These are phyloP conservation scores for Chinchilla lanigera DNA, from an alignment of 2,113 vertebrate genomes.

Conservation along the genomic window DNA sequence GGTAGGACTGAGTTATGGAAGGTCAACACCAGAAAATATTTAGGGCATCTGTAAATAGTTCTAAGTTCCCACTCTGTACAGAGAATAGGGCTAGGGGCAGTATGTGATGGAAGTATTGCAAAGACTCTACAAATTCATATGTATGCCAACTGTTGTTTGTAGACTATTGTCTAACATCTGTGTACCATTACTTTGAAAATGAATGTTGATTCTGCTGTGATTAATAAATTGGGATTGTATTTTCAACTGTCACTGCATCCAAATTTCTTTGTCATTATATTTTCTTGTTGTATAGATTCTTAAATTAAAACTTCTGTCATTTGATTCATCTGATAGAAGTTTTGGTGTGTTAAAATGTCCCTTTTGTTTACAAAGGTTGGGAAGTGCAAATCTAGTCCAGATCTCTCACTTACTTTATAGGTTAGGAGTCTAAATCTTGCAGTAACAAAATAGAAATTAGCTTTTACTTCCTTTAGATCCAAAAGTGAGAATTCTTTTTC, in stretches of 20 bases:
- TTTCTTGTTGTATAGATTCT: constrained; percentile 59
- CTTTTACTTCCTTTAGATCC: not conserved
- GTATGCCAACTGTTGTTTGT: constrained; percentile 61
- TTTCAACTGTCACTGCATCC: constrained; percentile 44
- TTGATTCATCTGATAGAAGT: constrained; percentile 16
- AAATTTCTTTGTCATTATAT: constrained; percentile 39
- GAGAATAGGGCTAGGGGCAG: not conserved
- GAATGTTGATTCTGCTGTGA: constrained; percentile 37
- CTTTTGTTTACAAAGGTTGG: not conserved
- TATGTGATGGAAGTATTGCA: constrained; percentile 20
- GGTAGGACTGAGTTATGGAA: not conserved
- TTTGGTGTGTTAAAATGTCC: not conserved
- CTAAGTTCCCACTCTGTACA: not conserved
- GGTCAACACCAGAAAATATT: not conserved
- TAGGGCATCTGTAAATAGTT: not conserved
- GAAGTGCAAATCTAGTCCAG: not conserved
- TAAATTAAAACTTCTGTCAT: constrained; percentile 9
- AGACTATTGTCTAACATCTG: constrained; percentile 68
- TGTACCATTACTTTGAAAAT: constrained; percentile 56
- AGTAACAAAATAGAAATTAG: not conserved
- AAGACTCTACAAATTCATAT: constrained; percentile 43
- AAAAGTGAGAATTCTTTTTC: not conserved
- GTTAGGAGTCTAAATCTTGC: not conserved
- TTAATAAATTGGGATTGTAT: constrained; percentile 62
- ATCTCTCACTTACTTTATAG: not conserved